Base-by-base conservation (phyloP, 2,797 vertebrate genomes). In the Sebastes melanostomus region DNA sequence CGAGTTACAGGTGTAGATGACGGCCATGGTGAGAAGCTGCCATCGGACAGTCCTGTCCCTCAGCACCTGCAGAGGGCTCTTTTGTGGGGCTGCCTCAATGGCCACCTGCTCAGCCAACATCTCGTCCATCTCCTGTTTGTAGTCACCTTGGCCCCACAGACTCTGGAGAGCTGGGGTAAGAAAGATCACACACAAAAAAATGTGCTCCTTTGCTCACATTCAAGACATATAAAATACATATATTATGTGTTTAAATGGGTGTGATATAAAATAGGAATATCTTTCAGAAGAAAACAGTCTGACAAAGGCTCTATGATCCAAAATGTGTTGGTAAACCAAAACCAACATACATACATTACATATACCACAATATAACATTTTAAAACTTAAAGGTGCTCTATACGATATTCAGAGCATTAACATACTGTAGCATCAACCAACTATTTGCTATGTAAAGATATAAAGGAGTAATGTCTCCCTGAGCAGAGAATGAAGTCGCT, bases 101-200 rank as follows among this genome's bases (percentile, higher is more conserved):
- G 90, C 90, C 4, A 76, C 81, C 90, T 97, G 95, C 88, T 98
- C 97, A 1, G 78, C 85, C 80, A 92, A 1, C 96, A 98, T 97
- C 88, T 97, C 96, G 2, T 96, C 90, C 72, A 97, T 96, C 85
- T 97, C 97, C 1, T 92, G 42, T 54, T 88, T 88, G 30, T 96
- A 96, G 36, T 97, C 95, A 2, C 96, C 95, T 0, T 88, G 75
- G 36, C 97, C 97, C 97, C 97, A 97, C 72, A 97, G 93, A 72
- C 79, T 93, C 92, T 96, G 94, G 73, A 98, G 94, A 46, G 96
- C 97, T 98, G 79, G 2, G 86, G 56, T 42, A 58, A 54, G 16
- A 69, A 8, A 68, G 34, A 32, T 3, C 22, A 68, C 9, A 50
- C 13, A 74, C 29, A 24, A 13, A 14, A 9, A 30, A 46, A 71